phyloP scores from a whole-genome alignment of 1,140 invertebrate genomes.

The Hermetia illucens region DNA sequence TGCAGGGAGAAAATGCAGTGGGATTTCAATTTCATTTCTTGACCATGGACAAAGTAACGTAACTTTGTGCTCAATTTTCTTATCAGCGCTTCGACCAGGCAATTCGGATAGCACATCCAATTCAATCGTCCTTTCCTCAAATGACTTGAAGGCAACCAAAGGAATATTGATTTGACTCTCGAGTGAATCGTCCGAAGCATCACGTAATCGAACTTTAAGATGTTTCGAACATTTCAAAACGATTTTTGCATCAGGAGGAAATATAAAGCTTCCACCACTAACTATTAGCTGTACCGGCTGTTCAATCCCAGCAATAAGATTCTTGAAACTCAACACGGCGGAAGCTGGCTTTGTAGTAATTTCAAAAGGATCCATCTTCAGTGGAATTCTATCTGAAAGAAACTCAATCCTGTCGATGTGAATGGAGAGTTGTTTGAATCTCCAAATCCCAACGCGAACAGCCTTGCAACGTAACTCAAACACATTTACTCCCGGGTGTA shows the following conservation, averaged over 20 bases:
- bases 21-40: conserved; percentile 46
- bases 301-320: conserved; percentile 52
- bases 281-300: conserved; percentile 53
- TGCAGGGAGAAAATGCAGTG: conserved; percentile 66
- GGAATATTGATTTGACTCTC: conserved; percentile 42
- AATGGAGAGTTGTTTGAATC: conserved; percentile 23
- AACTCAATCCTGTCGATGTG: conserved; percentile 42
- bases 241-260: conserved; percentile 35
- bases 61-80: conserved; percentile 31
- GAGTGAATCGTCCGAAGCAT: conserved; percentile 21
- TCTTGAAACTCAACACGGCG: conserved; percentile 31
- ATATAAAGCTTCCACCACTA: conserved; percentile 49
- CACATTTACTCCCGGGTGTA: conserved; percentile 57
- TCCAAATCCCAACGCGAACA: conserved; percentile 28
- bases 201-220: conserved; percentile 12
- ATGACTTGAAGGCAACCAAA: conserved; percentile 51
- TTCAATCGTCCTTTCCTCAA: conserved; percentile 44
- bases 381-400: conserved; percentile 35
- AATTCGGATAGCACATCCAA: conserved; percentile 56
- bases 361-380: conserved; percentile 27
- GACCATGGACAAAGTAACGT: conserved; percentile 61
- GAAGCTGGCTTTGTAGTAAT: conserved; percentile 34
- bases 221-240: conserved; percentile 42
- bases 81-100: conserved; percentile 45
- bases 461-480: conserved; percentile 46